These are phyloP conservation scores for Battus philenor DNA, from an alignment of 1,140 invertebrate species.

Conservation along the genomic window DNA sequence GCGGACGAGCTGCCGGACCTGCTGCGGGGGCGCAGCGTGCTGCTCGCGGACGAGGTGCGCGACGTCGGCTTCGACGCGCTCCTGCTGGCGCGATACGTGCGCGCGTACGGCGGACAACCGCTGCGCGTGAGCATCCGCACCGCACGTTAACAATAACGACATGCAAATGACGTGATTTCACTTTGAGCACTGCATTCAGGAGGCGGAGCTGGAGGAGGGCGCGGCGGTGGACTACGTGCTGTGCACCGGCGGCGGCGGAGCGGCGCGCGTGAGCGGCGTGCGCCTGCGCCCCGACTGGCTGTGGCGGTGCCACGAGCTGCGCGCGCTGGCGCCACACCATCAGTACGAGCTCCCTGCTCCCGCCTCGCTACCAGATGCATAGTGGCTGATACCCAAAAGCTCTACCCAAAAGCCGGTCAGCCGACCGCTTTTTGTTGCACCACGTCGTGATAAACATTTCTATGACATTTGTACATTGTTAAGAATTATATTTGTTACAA, in stretches of 20 bases:
- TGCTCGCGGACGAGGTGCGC: conserved; percentile 16
- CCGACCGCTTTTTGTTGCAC: no score
- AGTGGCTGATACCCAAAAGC: no score
- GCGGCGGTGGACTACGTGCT: conserved; percentile 27
- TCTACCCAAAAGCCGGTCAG: no score
- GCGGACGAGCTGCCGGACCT: conserved; percentile 29
- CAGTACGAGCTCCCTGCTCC: conserved; percentile 3
- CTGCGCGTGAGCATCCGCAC: conserved; percentile 25
- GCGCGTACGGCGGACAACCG: conserved; percentile 42
- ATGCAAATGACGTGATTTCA: conserved; percentile 9
- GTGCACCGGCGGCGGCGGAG: conserved; percentile 1
- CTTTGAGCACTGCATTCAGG: background rate
- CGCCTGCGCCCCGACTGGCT: conserved; percentile 27
- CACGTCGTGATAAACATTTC: no score
- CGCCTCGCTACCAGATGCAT: no score
- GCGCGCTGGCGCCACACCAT: conserved; percentile 2
- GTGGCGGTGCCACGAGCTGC: conserved; percentile 27
- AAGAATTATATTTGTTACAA: no score
- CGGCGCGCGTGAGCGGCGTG: background rate
- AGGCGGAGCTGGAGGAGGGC: conserved; percentile 22
- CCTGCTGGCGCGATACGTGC: conserved; percentile 37
- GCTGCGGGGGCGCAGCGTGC: conserved; percentile 37
- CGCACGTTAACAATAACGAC: conserved; percentile 29
- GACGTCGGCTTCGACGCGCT: conserved; percentile 6
- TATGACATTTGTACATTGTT: no score